phyloP scores from a whole-genome alignment of 2,888 invertebrate genomes.

The Mellilla xanthometata region DNA sequence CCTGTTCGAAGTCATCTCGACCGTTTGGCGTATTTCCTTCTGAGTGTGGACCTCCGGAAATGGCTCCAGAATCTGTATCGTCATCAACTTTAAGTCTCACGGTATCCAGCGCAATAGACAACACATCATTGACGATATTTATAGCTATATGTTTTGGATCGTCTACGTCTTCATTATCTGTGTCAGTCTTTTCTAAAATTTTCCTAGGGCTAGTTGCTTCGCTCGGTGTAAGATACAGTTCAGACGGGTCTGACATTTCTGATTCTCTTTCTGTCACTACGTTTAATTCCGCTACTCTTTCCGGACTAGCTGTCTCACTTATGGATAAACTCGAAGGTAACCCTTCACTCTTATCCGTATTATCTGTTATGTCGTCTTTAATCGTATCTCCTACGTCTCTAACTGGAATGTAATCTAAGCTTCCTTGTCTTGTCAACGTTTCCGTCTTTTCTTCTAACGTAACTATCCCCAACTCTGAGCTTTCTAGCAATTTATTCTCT shows the following conservation, averaged over 20 bases:
- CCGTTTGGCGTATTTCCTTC: constrained; percentile 77
- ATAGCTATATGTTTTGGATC: constrained; percentile 71
- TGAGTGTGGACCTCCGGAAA: constrained; percentile 70
- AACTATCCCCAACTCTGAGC: constrained; percentile 67
- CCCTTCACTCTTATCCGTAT: constrained; percentile 75
- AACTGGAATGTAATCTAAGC: constrained; percentile 76
- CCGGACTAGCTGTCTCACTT: constrained; percentile 75
- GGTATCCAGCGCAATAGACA: constrained; percentile 71
- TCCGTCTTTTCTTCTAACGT: constrained; percentile 61
- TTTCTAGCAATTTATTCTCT: constrained; percentile 61
- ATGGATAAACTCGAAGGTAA: constrained; percentile 74
- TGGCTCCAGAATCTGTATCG: constrained; percentile 74
- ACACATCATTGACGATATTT: constrained; percentile 74
- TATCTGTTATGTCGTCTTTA: constrained; percentile 73
- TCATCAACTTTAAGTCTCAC: constrained; percentile 71
- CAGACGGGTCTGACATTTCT: constrained; percentile 86
- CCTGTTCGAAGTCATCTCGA: constrained; percentile 70
- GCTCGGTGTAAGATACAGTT: constrained; percentile 86
- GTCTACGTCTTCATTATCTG: constrained; percentile 45
- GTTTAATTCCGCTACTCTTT: constrained; percentile 65
- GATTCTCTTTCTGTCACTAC: constrained; percentile 79
- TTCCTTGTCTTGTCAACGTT: constrained; percentile 67
- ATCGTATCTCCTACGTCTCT: constrained; percentile 71
- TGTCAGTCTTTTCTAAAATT: constrained; percentile 67
- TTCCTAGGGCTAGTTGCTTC: constrained; percentile 81